phyloP scores from a whole-genome alignment of 2,113 vertebrate species.

The Alethe diademata region DNA sequence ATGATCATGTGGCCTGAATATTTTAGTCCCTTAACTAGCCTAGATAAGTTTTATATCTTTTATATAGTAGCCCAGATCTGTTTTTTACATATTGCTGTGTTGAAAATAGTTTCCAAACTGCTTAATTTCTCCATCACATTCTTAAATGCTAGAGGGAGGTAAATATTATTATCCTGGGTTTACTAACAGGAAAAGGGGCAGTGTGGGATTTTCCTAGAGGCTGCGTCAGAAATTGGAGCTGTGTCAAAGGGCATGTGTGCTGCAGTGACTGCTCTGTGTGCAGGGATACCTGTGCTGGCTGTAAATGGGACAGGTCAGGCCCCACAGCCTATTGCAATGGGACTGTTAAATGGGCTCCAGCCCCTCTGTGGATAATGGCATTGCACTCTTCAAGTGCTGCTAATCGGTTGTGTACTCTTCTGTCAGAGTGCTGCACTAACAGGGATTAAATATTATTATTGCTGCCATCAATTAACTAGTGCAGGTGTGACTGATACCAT shows the following conservation, averaged over 20 bases:
- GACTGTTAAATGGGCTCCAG: not conserved
- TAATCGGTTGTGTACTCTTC: not conserved
- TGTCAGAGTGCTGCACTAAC: not conserved
- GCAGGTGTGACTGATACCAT: not conserved
- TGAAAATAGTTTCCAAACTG: not conserved
- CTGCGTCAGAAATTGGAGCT: not conserved
- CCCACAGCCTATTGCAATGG: not conserved
- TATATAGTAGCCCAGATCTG: not conserved
- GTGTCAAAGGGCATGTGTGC: not conserved
- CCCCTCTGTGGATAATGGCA: not conserved
- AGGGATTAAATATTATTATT: not conserved
- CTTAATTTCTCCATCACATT: not conserved
- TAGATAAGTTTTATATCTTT: not conserved
- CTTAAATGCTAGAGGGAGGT: not conserved
- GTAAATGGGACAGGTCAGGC: not conserved
- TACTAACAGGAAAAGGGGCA: not conserved
- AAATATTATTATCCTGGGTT: not conserved
- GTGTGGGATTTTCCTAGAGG: not conserved
- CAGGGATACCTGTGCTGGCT: not conserved
- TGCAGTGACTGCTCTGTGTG: not conserved
- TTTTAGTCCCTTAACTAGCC: not conserved
- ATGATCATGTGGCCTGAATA: not conserved
- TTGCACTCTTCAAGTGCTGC: not conserved
- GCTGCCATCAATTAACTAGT: not conserved
- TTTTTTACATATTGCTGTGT: not conserved